Percentiles rank a stretch among this genome's conserved stretches.
Evolutionary conservation across 2,797 vertebrate species (phyloP).

Genomic region (Thunnus albacares): DNA sequence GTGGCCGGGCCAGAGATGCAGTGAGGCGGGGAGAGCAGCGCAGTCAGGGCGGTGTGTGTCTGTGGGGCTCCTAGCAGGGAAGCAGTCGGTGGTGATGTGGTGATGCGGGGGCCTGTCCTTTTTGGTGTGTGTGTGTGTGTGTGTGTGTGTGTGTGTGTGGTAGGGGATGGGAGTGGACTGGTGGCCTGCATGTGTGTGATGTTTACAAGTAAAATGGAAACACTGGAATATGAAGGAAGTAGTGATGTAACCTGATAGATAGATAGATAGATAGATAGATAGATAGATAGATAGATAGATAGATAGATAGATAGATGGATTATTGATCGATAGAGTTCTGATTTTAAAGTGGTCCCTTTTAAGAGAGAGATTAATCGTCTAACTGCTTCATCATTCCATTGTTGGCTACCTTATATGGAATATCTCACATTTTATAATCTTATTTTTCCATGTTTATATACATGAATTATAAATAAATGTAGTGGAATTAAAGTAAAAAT

Average conservation of each 20-base stretch:
- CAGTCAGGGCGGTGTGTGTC: conserved; percentile 20
- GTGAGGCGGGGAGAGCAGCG: conserved; percentile 28
- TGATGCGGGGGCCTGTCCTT: conserved; percentile 34
- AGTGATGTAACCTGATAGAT: conserved; percentile 21
- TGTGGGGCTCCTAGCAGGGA: not conserved
- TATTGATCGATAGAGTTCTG: not conserved
- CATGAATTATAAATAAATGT: not conserved
- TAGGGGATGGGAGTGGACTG: not conserved
- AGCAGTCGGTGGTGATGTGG: not conserved
- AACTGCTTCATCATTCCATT: not conserved
- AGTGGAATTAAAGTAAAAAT: not conserved
- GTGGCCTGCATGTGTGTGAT: conserved; percentile 31
- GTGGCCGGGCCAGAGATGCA: conserved; percentile 36
- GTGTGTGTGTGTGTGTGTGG: not conserved
- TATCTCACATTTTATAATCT: too few species aligned
- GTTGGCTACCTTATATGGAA: too few species aligned
- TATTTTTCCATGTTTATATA: not conserved
- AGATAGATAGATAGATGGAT: conserved; percentile 24
- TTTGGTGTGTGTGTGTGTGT: not conserved
- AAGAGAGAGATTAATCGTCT: too few species aligned
- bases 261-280: conserved; percentile 28
- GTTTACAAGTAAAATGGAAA: conserved; percentile 47
- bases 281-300: conserved; percentile 31
- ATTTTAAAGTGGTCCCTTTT: not conserved
- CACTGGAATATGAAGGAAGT: not conserved